Percentiles rank a stretch among this genome's conserved stretches.
Conservation (phyloP, 2,113 vertebrate genomes). For the Halichoeres trimaculatus region DNA sequence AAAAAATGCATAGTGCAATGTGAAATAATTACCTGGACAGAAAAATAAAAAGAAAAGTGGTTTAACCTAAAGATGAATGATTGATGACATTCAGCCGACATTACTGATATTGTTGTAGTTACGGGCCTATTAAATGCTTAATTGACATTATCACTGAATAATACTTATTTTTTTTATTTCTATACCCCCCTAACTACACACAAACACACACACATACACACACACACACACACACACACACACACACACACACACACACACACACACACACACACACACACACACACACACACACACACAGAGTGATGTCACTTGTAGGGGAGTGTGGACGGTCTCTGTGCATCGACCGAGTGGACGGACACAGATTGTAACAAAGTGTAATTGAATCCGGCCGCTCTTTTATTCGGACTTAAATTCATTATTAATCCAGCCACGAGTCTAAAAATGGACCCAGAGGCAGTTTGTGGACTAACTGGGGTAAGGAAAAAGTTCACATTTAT, state of each 20-base stretch:
- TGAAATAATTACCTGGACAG: no score
- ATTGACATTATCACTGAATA: no score
- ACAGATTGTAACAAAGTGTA: not conserved
- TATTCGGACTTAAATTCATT: not conserved
- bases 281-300: slow-evolving; percentile 11
- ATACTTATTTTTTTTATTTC: no score
- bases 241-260: slow-evolving; percentile 4
- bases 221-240: no score
- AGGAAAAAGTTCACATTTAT: not conserved
- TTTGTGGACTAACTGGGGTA: not conserved
- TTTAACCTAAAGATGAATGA: no score
- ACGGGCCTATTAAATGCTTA: no score
- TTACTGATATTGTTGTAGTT: no score
- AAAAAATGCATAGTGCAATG: no score
- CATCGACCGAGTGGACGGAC: slow-evolving; percentile 14
- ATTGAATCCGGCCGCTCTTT: slow-evolving; percentile 12
- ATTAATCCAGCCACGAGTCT: not conserved
- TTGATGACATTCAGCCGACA: no score
- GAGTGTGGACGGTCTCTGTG: slow-evolving; percentile 32
- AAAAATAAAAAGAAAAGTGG: no score
- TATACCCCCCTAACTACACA: no score
- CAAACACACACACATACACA: no score
- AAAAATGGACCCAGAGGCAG: not conserved
- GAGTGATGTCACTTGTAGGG: slow-evolving; percentile 73
- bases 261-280: slow-evolving; percentile 13